Conservation (phyloP, 2,113 vertebrate genomes). For the Thermophis baileyi region DNA sequence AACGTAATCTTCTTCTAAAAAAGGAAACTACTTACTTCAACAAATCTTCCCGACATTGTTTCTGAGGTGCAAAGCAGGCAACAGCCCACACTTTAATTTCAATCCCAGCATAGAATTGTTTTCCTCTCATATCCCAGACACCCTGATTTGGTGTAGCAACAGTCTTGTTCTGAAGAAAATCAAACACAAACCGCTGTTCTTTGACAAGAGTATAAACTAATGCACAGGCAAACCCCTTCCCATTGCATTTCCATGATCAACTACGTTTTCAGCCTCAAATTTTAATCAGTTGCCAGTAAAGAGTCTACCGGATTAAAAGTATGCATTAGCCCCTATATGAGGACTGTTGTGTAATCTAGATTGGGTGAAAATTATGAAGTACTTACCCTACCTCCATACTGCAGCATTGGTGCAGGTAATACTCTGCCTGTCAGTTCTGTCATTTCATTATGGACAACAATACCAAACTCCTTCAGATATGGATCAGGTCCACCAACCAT, state of each 20-base stretch:
- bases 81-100: constrained; percentile 99
- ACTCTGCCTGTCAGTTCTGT: constrained; percentile 95
- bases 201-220: neutral
- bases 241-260: neutral
- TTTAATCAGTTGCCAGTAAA: neutral
- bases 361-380: constrained; percentile 16
- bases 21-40: constrained; percentile 86
- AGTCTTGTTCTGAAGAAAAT: constrained; percentile 87
- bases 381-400: constrained; percentile 97
- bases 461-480: constrained; percentile 96
- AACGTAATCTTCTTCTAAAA: constrained; percentile 26
- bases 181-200: neutral
- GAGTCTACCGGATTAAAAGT: neutral
- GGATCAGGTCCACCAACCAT: constrained; percentile 98
- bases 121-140: constrained; percentile 99
- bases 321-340: neutral
- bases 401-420: constrained; percentile 96
- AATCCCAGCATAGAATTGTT: constrained; percentile 98
- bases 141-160: constrained; percentile 99
- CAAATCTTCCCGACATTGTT: constrained; percentile 96
- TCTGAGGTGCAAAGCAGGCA: constrained; percentile 97
- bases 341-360: neutral
- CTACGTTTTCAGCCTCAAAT: neutral
- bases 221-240: neutral
- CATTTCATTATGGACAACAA: constrained; percentile 98